Evolutionary conservation across 2,888 invertebrate species (phyloP).

Genomic region (Pristionchus entomophagus): DNA sequence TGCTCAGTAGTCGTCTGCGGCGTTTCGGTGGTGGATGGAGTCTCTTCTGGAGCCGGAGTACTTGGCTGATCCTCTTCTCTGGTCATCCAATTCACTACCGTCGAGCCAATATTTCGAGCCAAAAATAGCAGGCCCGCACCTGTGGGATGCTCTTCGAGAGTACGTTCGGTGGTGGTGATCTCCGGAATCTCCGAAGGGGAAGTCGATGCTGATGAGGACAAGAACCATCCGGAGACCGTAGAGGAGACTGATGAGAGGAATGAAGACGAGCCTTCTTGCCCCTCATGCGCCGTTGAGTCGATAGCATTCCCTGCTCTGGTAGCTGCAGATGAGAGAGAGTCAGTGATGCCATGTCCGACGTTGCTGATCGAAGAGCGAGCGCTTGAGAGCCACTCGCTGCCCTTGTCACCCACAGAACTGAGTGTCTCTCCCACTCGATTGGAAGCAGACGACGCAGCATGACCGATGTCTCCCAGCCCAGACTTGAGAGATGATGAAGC

Average conservation of each 20-base stretch:
- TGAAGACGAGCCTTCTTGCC: not conserved
- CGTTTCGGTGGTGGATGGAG: not conserved
- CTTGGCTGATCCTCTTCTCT: not conserved
- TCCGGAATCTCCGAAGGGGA: not conserved
- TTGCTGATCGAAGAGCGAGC: not conserved
- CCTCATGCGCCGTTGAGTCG: constrained; percentile 9
- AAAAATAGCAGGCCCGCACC: not conserved
- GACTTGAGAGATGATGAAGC: not conserved
- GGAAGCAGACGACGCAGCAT: not conserved
- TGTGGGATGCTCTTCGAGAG: not conserved
- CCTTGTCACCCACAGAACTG: not conserved
- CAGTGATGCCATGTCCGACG: not conserved
- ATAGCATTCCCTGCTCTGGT: not conserved
- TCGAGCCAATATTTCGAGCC: not conserved
- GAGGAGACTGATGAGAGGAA: constrained; percentile 9
- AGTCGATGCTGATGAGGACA: not conserved
- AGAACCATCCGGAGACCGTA: not conserved
- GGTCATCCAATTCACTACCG: constrained; percentile 19
- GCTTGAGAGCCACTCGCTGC: not conserved
- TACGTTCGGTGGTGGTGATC: not conserved
- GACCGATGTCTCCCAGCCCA: not conserved
- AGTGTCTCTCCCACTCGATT: too few relatives aligned
- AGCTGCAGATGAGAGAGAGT: not conserved
- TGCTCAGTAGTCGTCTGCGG: not conserved
- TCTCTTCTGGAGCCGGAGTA: not conserved